Conservation (phyloP, 2,888 invertebrate species). For the Eupithecia insigniata region DNA sequence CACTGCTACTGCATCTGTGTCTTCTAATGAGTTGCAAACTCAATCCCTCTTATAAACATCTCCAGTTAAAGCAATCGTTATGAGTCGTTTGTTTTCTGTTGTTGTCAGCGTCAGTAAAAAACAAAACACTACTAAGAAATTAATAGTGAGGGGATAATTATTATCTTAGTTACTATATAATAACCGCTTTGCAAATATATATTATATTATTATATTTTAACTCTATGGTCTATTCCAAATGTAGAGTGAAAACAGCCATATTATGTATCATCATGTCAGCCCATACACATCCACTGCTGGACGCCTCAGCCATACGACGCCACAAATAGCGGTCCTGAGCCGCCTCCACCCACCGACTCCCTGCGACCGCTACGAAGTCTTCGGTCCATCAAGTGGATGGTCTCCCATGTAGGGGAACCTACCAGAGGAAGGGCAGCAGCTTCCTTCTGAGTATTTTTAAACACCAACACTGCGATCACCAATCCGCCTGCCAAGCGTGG, state of each 20-base stretch:
- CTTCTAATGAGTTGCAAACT: conserved; percentile 40
- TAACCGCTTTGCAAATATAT: background rate
- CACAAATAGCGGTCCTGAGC: too few relatives aligned
- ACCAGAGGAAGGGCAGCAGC: too few relatives aligned
- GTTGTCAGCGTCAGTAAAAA: background rate
- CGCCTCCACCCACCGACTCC: too few relatives aligned
- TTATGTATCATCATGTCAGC: too few relatives aligned
- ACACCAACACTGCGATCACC: too few relatives aligned
- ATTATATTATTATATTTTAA: background rate
- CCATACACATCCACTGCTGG: too few relatives aligned
- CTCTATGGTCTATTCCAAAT: background rate
- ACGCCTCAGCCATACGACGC: too few relatives aligned
- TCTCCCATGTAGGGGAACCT: too few relatives aligned
- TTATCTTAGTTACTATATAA: background rate
- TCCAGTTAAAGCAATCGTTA: background rate
- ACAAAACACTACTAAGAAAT: background rate
- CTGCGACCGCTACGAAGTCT: too few relatives aligned
- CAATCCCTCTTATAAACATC: background rate
- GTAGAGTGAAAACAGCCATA: background rate
- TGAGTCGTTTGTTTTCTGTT: background rate
- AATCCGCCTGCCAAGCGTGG: too few relatives aligned
- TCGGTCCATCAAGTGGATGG: too few relatives aligned
- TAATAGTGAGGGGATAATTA: background rate
- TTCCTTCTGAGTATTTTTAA: too few relatives aligned
- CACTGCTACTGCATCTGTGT: conserved; percentile 48